These are phyloP conservation scores for Amphipoea oculea DNA, from an alignment of 2,888 invertebrate genomes.

Conservation along the genomic window DNA sequence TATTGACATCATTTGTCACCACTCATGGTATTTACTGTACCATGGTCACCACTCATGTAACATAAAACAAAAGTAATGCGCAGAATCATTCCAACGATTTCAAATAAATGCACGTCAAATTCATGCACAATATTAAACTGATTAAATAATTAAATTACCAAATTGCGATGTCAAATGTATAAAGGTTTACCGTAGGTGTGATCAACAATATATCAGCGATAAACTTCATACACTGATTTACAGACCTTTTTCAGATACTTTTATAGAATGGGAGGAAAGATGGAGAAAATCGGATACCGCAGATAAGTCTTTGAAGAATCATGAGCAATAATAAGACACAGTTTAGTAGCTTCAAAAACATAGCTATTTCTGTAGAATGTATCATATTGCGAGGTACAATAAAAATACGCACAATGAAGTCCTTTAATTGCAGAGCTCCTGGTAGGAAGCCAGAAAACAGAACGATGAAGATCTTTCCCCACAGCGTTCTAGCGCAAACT, in stretches of 20 bases:
- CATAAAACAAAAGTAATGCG: neutral
- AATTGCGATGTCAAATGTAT: neutral
- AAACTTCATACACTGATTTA: neutral
- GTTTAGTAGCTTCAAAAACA: neutral
- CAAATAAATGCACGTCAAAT: neutral
- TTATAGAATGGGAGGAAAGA: neutral
- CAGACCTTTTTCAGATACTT: neutral
- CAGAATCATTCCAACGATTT: neutral
- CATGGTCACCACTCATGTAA: neutral
- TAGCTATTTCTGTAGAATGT: neutral
- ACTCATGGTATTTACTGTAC: too few species aligned
- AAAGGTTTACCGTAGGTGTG: neutral
- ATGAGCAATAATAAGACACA: neutral
- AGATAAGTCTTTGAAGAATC: neutral
- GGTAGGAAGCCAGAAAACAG: constrained; percentile 18
- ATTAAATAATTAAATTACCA: neutral
- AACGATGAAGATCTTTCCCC: constrained; percentile 16
- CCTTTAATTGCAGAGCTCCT: constrained; percentile 14
- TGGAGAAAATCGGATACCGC: too few species aligned
- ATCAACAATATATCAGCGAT: neutral
- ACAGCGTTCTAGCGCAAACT: constrained; percentile 18
- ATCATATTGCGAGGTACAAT: neutral
- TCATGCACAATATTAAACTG: too few species aligned
- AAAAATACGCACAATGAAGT: neutral
- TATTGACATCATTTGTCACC: constrained; percentile 7